phyloP scores from a whole-genome alignment of 2,113 vertebrate species.

The Capricornis sumatraensis region DNA sequence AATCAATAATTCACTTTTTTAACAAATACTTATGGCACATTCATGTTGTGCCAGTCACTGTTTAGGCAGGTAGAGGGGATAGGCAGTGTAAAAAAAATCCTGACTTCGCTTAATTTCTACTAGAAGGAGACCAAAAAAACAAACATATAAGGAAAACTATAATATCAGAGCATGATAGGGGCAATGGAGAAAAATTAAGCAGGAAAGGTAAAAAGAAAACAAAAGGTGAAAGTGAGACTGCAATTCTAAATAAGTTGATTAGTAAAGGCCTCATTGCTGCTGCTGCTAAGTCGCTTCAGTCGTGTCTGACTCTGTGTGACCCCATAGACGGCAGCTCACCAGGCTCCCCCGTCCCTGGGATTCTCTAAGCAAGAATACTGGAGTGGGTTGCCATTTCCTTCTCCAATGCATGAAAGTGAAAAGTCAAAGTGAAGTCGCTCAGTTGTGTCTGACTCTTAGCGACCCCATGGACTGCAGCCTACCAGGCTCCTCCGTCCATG shows the following conservation, averaged over 20 bases:
- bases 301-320: too few relatives aligned
- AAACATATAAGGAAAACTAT: not conserved
- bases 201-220: not conserved
- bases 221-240: not conserved
- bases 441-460: too few relatives aligned
- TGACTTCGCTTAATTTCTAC: not conserved
- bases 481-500: too few relatives aligned
- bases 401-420: too few relatives aligned
- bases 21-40: not conserved
- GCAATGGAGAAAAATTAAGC: slow-evolving; percentile 8
- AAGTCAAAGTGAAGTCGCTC: too few relatives aligned
- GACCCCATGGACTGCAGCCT: too few relatives aligned
- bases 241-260: not conserved
- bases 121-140: not conserved
- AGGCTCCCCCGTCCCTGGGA: too few relatives aligned
- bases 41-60: not conserved
- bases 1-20: not conserved
- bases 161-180: not conserved
- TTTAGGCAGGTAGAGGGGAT: not conserved
- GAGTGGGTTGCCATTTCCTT: too few relatives aligned
- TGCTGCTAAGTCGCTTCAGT: too few relatives aligned
- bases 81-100: not conserved
- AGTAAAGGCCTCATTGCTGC: not conserved
- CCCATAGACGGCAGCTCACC: too few relatives aligned
- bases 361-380: too few relatives aligned